These are phyloP conservation scores for Mus spretus DNA, from an alignment of 2,797 vertebrate genomes.

Conservation along the genomic window DNA sequence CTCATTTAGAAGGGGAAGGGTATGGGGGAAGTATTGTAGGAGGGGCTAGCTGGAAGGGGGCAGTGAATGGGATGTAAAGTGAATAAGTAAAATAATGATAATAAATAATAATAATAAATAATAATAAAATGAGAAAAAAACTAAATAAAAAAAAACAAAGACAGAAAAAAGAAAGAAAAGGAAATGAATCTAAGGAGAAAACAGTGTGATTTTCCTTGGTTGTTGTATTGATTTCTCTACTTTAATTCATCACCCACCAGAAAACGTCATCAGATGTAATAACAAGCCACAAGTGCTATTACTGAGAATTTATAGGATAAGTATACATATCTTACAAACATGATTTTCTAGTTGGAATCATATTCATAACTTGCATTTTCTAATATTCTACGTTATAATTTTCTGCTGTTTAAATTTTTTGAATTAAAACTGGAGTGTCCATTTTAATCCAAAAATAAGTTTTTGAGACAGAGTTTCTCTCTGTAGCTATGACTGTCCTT, in stretches of 20 bases:
- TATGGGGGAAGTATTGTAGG: neutral
- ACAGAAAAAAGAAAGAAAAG: neutral
- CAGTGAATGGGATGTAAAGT: neutral
- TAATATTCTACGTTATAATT: neutral
- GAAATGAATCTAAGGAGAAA: neutral
- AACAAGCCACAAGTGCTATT: neutral
- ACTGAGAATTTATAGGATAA: neutral
- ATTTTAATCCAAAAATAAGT: neutral
- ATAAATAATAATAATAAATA: neutral
- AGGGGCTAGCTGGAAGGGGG: neutral
- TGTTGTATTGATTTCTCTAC: neutral
- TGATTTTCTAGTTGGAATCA: conserved; percentile 32
- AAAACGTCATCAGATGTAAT: neutral
- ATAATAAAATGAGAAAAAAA: neutral
- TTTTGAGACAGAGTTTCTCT: neutral
- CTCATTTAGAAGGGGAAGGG: neutral
- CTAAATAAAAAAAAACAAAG: too few species aligned
- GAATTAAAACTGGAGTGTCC: neutral
- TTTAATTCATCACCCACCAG: conserved; percentile 34
- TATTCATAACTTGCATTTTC: conserved; percentile 18
- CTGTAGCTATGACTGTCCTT: neutral
- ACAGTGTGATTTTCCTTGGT: conserved; percentile 36
- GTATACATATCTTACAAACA: neutral
- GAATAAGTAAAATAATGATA: neutral
- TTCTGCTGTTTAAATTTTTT: neutral